Conservation (phyloP, 2,113 vertebrate species). For the Herpetotheres cachinnans region DNA sequence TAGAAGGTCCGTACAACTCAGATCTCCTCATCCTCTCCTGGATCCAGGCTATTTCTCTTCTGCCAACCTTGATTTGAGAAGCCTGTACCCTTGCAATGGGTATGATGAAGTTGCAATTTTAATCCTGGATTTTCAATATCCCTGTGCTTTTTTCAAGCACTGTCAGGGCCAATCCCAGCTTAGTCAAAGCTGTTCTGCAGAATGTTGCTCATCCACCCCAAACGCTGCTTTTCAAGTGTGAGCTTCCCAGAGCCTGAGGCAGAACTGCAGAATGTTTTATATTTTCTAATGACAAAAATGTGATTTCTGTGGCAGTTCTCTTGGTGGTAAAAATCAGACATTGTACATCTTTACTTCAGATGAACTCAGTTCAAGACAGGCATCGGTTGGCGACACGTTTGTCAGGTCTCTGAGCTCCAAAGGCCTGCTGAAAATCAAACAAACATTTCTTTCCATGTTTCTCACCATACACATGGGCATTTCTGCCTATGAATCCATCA, state of each 20-base stretch:
- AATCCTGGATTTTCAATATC: neutral
- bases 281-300: neutral
- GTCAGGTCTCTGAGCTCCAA: conserved; percentile 12
- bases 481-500: neutral
- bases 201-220: neutral
- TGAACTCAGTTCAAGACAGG: neutral
- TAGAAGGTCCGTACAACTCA: neutral
- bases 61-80: neutral
- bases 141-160: neutral
- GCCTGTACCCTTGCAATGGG: neutral
- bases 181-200: neutral
- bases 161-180: neutral
- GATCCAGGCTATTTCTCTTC: neutral
- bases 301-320: neutral
- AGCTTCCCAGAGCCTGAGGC: neutral
- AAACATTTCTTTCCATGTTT: neutral
- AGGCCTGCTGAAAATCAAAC: neutral
- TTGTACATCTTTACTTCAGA: neutral
- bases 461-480: neutral
- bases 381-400: neutral
- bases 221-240: neutral
- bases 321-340: neutral
- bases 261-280: neutral
- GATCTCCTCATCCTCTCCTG: neutral
- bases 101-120: neutral